Base-by-base conservation (phyloP, 2,888 invertebrate genomes). In the Noctua fimbriata region DNA sequence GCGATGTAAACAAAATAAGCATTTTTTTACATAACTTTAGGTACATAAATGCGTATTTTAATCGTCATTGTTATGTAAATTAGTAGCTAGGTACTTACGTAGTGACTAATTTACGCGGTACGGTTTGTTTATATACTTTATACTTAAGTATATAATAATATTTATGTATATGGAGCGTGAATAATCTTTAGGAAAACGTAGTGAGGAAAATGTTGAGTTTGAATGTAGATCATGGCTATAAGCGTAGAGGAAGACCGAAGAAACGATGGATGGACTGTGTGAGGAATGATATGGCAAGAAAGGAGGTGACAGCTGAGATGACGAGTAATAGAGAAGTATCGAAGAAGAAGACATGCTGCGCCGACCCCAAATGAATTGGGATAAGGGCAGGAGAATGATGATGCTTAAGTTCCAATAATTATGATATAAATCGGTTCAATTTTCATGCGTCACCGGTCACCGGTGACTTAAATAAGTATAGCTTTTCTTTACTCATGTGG, bases 51-150 rank as follows among this genome's bases (percentile, higher is more conserved):
- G 60, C 7, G 28, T 69, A 44, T 49, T 75, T 44, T 24, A 36
- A 52, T 52, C 16, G 41, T 7, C 66, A 80, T 76, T 80, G 58
- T 76, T 44, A 67, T 36, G n/a, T 36, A 28, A 67, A 82, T 76
- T 60, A 32, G 41, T 74, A 41, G 32, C 12, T n/a, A 3, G 63
- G 0, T 18, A 74, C 5, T 32, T 41, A n/a, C 28, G 7, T 28
- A 28, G 28, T 28, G 16, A 2, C 28, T 28, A 60, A 60, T 60
- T 28, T 28, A 60, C 2, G 32, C 52, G 24, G 3, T 12, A 55
- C 18, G 1, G 47, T 55, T 28, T 73, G 41, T 66, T 60, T 32
- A n/a, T 52, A 24, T 36, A 79, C 44, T 18, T 44, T 49, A 47
- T 69, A 32, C 10, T 7, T 79, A 60, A 2, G 14, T 60, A 36